Evolutionary conservation across 2,888 invertebrate genomes (phyloP).

Genomic region (Crocallis elinguaria): DNA sequence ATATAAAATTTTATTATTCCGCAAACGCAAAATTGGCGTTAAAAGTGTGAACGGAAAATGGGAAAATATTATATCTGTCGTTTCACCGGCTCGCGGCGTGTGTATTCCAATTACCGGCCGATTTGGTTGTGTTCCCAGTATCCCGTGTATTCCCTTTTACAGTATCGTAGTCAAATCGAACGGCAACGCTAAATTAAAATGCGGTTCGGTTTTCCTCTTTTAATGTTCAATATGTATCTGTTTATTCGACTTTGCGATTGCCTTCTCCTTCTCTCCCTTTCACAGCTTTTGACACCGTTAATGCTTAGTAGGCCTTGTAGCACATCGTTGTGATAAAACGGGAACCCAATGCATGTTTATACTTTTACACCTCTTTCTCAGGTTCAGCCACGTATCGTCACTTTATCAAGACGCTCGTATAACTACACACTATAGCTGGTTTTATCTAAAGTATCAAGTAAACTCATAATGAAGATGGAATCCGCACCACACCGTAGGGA

Average conservation of each 20-base stretch:
- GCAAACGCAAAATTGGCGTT: slow-evolving; percentile 26
- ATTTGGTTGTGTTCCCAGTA: slow-evolving; percentile 27
- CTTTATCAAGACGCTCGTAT: slow-evolving; percentile 1
- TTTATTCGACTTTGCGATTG: not conserved
- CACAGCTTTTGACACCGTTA: slow-evolving; percentile 6
- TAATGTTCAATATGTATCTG: slow-evolving; percentile 35
- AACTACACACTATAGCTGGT: not conserved
- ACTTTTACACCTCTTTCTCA: not conserved
- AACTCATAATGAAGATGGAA: slow-evolving; percentile 52
- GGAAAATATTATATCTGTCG: slow-evolving; percentile 44
- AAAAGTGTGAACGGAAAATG: slow-evolving; percentile 43
- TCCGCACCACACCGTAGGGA: slow-evolving; percentile 34
- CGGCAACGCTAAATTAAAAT: slow-evolving; percentile 31
- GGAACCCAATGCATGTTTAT: slow-evolving; percentile 3
- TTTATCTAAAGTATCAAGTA: slow-evolving; percentile 40
- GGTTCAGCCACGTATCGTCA: not conserved
- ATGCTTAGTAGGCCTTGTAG: slow-evolving; percentile 18
- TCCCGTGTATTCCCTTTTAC: slow-evolving; percentile 8
- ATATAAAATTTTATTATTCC: slow-evolving; percentile 32
- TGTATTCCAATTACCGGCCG: slow-evolving; percentile 54
- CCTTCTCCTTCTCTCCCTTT: not conserved
- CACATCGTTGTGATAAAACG: not conserved
- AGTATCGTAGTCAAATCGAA: slow-evolving; percentile 20
- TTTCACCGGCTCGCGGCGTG: slow-evolving; percentile 48
- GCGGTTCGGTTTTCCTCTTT: slow-evolving; percentile 26